A percentile compares a stretch with the other conserved stretches of the same genome.
Evolutionary conservation across 2,113 vertebrate genomes (phyloP).

Genomic region (Neogale vison): DNA sequence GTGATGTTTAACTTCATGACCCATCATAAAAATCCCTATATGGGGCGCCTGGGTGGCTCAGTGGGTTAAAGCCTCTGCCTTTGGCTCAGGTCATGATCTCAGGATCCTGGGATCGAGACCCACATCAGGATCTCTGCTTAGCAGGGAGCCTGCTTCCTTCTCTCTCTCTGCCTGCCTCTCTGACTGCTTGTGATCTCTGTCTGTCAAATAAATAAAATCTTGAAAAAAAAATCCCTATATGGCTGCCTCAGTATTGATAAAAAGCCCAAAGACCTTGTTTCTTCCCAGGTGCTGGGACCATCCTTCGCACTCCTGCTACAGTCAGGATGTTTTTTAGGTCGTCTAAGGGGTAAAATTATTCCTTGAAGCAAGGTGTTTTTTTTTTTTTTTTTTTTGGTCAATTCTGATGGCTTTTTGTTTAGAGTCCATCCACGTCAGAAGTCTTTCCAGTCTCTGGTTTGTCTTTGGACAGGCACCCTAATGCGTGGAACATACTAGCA

Average conservation of each 20-base stretch:
- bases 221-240: neutral
- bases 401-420: conserved; percentile 52
- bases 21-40: neutral
- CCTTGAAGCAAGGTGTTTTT: conserved; percentile 62
- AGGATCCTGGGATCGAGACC: no score
- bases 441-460: conserved; percentile 61
- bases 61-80: no score
- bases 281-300: neutral
- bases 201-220: no score
- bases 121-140: no score
- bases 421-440: conserved; percentile 59
- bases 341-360: conserved; percentile 57
- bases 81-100: no score
- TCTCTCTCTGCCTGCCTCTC: no score
- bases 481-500: conserved; percentile 38
- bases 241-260: neutral
- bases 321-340: conserved; percentile 56
- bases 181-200: no score
- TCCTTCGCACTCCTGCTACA: neutral
- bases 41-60: neutral
- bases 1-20: neutral
- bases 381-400: neutral
- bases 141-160: no score
- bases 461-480: conserved; percentile 49
- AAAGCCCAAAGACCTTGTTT: neutral